Base-by-base conservation (phyloP, 2,888 invertebrate species). In the Siphlonurus alternatus region DNA sequence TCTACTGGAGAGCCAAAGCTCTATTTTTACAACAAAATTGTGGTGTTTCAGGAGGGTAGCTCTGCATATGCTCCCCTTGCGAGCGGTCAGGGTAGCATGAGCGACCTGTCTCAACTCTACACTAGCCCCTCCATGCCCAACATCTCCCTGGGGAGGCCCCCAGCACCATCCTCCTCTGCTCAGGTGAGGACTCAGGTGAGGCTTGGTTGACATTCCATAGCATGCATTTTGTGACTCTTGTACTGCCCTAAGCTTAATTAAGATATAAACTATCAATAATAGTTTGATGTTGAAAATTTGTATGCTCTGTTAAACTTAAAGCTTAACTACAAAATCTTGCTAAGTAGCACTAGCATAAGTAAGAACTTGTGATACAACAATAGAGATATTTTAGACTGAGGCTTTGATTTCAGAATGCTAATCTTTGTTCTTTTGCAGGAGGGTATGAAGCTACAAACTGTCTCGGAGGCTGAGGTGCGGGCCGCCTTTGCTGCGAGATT, bases 41-140 rank as follows among this genome's bases (percentile, higher is more conserved):
- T n/a, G 24, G 18, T 66, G 59, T 71, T 72, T 38, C 66, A 83
- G 76, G 91, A 92, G 77, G 87, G 87, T 89, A 90, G 83, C 71
- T 78, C 80, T 66, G 78, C 79, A 25, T 84, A 82, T 71, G 81
- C 81, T 56, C 74, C 76, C 60, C 71, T 78, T 66, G 77, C 75
- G n/a, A 71, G 72, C 72, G 81, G 76, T 73, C 82, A 78, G 74
- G 85, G 80, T 77, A 89, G 78, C 79, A 87, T 79, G 77, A 86
- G 79, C 77, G 83, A 89, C 77, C 77, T 88, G 72, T 78, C 88
- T 66, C 75, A 76, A 65, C 83, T 95, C 67, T 95, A 95, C 80
- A 93, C 92, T 71, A 93, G 93, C 71, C 95, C 95, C 65, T 95
- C 95, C 72, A 87, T 96, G 88, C 96, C 96, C 72, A 96, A 96